Evolutionary conservation across 1,140 invertebrate species (phyloP), one percentile per base, ranked within the genome.

Genomic region (Dendrolimus kikuchii): DNA sequence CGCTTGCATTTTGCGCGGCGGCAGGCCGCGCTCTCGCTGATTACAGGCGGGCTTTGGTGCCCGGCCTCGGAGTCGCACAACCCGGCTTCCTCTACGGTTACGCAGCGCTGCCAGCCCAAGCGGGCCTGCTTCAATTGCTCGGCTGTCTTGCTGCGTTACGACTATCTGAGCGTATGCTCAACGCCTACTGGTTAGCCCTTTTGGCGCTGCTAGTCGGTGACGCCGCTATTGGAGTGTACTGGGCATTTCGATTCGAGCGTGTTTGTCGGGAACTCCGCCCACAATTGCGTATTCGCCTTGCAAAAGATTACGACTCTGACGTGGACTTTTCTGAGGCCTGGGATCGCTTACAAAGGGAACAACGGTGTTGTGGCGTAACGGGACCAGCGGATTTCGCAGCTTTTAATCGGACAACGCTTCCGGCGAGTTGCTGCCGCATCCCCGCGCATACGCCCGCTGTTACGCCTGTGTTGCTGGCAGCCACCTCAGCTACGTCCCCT

Each of bases 1-100:
- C 94, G 69, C 80, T 96, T 47, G 93, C 94, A 38, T 95, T 96
- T 81, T 91, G 92, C 59, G 91, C 92, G 43, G 93, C 93, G 51
- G 94, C 93, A 51, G 91, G 91, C 43, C 90, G 90, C 66, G 92
- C 94, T 10, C 88, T 95, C 37, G 90, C 92, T 64, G 92, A 93
- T 78, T 91, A 92, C 60, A 87, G 92, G 40, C 89, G 93, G 5
- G 82, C 89, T 52, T 86, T 95, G 5, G 89, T 95, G 37, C 93
- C 93, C 5, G 92, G 92, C 7, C 89, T 94, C 41, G 90, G 92
- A 6, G 89, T 94, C 23, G 89, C 89, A 44, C 94, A 96, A 71
- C 94, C 94, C 9, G 94, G 93, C 47, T 93, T 96, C 57, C 88
- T 96, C 5, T 96, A 96, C 89, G 94, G 93, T 10, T 96, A 95